Base-by-base conservation (phyloP, 2,797 vertebrate species). In the Danio aesculapii region DNA sequence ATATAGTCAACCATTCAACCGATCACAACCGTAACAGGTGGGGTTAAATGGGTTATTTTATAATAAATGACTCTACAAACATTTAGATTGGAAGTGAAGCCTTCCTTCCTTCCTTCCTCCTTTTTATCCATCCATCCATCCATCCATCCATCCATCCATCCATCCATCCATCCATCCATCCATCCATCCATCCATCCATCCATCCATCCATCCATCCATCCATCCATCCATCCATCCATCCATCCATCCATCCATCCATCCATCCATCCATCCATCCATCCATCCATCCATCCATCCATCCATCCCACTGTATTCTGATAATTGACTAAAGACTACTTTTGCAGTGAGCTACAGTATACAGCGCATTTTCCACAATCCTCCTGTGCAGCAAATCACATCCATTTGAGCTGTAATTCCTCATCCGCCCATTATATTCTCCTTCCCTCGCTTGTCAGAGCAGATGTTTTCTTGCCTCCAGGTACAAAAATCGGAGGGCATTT, bases 391-490 rank as follows among this genome's bases (percentile, higher is more conserved):
- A 14, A 30, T 79, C 30, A 70, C 47, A 79, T 70, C 47, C 6
- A 53, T 62, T 19, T 59, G 66, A 52, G 11, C 57, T 39, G 7
- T 68, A 43, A 69, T 81, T 72, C 17, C 47, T 63, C 19, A 50
- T 57, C 68, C 16, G 30, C 30, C 53, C 19, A 21, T 63, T 73
- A 52, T n/a, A 57, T 57, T 53, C 50, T 21, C 30, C 14, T 7
- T 50, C 64, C 2, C 55, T 75, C 21, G 3, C 41, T 46, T 77
- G 39, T 68, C 74, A 67, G 64, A 43, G 74, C 53, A 68, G 73
- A 77, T 64, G 64, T 68, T 59, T 69, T 72, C 14, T 55, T 82
- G 75, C 79, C 75, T 82, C 46, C 59, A 74, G 79, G 75, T 67
- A 68, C 30, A 30, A 30, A 69, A 81, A 61, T 84, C 43, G 19